Evolutionary conservation across 2,113 vertebrate species (phyloP).

Genomic region (Rostratula benghalensis): DNA sequence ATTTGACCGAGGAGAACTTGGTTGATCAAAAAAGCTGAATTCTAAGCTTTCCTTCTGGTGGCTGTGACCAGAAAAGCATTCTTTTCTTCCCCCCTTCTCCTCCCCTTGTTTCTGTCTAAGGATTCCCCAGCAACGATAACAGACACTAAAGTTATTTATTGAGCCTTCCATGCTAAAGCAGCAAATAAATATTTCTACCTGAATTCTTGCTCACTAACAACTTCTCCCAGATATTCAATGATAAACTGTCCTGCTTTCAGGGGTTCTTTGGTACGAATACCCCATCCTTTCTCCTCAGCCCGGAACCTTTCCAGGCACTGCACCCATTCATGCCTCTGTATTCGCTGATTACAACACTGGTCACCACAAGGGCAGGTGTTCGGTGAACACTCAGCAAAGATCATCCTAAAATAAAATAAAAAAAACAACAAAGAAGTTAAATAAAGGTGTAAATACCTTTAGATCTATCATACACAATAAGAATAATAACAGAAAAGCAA

Average conservation of each 20-base stretch:
- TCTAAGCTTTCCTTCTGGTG: neutral
- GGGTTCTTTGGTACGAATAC: conserved; percentile 94
- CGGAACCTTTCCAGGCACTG: conserved; percentile 96
- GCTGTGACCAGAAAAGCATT: neutral
- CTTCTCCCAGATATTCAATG: conserved; percentile 98
- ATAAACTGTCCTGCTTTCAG: conserved; percentile 95
- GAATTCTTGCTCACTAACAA: conserved; percentile 98
- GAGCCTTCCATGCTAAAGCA: neutral
- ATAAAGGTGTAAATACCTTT: neutral
- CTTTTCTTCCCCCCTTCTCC: neutral
- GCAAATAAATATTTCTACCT: conserved; percentile 73
- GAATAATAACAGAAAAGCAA: neutral
- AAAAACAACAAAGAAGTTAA: neutral
- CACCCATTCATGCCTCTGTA: conserved; percentile 97
- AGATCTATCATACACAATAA: no score
- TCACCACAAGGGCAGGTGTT: conserved; percentile 92
- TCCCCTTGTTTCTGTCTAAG: neutral
- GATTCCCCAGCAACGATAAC: neutral
- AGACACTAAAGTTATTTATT: neutral
- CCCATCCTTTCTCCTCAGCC: conserved; percentile 97
- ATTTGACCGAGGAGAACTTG: neutral
- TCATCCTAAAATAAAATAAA: conserved; percentile 86
- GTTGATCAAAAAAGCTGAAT: neutral
- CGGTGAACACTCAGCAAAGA: conserved; percentile 94
- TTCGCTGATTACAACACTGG: conserved; percentile 93